These are phyloP conservation scores for Aphrophora alni DNA, from an alignment of 2,888 invertebrate genomes.

Conservation along the genomic window DNA sequence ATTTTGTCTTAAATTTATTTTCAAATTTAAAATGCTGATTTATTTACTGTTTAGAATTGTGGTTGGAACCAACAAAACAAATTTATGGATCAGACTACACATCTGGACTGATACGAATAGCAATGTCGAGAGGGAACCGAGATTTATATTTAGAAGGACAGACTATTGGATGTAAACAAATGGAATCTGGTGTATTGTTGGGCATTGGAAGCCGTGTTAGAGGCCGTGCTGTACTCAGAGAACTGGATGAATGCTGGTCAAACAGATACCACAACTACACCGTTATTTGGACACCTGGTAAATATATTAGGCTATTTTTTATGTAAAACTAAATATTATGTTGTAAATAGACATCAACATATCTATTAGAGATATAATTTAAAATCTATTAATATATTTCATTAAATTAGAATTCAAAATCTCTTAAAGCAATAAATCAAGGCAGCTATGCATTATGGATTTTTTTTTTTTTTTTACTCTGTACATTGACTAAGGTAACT, in stretches of 20 bases:
- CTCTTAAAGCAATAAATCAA: too few relatives aligned
- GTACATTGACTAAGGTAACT: too few relatives aligned
- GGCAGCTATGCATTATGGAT: too few relatives aligned
- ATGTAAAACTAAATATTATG: too few relatives aligned
- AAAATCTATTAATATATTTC: too few relatives aligned
- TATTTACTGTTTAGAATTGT: conserved; percentile 55
- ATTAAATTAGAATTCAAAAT: too few relatives aligned
- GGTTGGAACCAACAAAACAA: conserved; percentile 55
- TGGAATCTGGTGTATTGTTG: conserved; percentile 55
- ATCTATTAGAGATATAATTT: too few relatives aligned
- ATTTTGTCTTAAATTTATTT: too few relatives aligned
- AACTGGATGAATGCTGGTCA: conserved; percentile 52
- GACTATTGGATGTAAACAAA: conserved; percentile 50
- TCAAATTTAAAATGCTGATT: too few relatives aligned
- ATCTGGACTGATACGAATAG: conserved; percentile 62
- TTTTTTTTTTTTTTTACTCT: too few relatives aligned
- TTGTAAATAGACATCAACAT: too few relatives aligned
- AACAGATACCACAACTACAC: conserved; percentile 61
- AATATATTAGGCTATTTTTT: not conserved
- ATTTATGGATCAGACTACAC: conserved; percentile 53
- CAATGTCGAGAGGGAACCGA: conserved; percentile 60
- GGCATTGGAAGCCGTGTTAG: conserved; percentile 48
- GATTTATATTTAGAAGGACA: conserved; percentile 34
- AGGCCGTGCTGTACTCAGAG: conserved; percentile 49
- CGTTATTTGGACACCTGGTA: conserved; percentile 60